Evolutionary conservation across 2,888 invertebrate genomes (phyloP).

Genomic region (Arge pagana): DNA sequence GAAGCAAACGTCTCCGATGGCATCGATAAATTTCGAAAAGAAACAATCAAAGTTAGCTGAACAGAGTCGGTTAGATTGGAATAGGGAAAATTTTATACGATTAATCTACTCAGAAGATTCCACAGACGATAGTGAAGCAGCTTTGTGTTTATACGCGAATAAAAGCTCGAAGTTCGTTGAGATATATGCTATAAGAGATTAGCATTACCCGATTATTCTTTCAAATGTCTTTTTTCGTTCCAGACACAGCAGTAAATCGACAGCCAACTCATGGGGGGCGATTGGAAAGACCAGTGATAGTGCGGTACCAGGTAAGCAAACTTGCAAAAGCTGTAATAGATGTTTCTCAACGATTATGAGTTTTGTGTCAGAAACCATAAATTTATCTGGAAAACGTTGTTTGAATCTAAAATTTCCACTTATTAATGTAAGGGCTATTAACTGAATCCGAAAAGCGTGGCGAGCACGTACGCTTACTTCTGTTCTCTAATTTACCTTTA

Average conservation of each 20-base stretch:
- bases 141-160: constrained; percentile 34
- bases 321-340: no score
- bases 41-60: neutral
- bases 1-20: no score
- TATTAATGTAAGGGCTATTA: no score
- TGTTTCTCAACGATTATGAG: no score
- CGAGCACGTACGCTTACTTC: no score
- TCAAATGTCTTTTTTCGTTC: constrained; percentile 17
- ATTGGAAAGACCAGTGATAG: constrained; percentile 32
- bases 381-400: no score
- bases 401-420: no score
- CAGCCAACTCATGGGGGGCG: constrained; percentile 33
- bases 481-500: no score
- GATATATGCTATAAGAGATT: neutral
- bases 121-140: constrained; percentile 22
- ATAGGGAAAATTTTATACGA: no score
- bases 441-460: no score
- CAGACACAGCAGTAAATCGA: constrained; percentile 40
- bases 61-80: constrained; percentile 10
- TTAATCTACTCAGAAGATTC: constrained; percentile 14
- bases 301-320: constrained; percentile 31
- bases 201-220: neutral
- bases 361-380: no score
- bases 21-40: no score
- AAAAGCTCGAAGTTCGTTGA: constrained; percentile 40